A percentile compares a stretch with the other conserved stretches of the same genome.
phyloP scores from a whole-genome alignment of 1,140 invertebrate species.

The Asobara japonica region DNA sequence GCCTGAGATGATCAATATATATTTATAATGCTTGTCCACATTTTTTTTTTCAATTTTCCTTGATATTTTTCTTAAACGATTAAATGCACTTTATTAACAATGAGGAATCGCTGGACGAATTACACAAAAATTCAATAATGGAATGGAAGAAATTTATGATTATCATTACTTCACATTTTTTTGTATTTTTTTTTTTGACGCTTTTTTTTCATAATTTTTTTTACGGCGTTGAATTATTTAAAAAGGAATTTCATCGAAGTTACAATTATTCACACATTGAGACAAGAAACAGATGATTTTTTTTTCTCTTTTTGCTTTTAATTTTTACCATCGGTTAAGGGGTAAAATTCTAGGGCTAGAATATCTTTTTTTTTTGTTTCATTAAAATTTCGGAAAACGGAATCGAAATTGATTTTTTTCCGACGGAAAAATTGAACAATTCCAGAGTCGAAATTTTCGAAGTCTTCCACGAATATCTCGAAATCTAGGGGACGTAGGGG shows the following conservation, averaged over 20 bases:
- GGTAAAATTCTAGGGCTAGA: neutral
- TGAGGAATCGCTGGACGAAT: conserved; percentile 14
- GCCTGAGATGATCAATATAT: conserved; percentile 13
- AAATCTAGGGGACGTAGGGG: neutral
- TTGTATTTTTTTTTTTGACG: neutral
- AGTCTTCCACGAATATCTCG: neutral
- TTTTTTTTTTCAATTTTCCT: conserved; percentile 1
- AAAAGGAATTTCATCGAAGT: conserved; percentile 11
- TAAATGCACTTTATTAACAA: conserved; percentile 15
- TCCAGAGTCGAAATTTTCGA: no score
- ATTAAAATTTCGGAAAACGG: neutral
- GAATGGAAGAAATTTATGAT: conserved; percentile 15
- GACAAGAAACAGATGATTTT: neutral
- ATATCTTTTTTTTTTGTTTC: no score
- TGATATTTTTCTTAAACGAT: conserved; percentile 1
- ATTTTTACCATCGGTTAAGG: neutral
- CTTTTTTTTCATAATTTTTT: neutral
- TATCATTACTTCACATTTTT: conserved; percentile 1
- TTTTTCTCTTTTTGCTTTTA: neutral
- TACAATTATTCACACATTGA: conserved; percentile 13
- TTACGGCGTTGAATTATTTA: neutral
- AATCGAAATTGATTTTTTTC: neutral
- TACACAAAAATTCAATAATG: conserved; percentile 12
- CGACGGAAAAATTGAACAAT: neutral
- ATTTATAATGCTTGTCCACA: conserved; percentile 11